phyloP scores from a whole-genome alignment of 2,113 vertebrate genomes.

The Onychorhynchus coronatus region DNA sequence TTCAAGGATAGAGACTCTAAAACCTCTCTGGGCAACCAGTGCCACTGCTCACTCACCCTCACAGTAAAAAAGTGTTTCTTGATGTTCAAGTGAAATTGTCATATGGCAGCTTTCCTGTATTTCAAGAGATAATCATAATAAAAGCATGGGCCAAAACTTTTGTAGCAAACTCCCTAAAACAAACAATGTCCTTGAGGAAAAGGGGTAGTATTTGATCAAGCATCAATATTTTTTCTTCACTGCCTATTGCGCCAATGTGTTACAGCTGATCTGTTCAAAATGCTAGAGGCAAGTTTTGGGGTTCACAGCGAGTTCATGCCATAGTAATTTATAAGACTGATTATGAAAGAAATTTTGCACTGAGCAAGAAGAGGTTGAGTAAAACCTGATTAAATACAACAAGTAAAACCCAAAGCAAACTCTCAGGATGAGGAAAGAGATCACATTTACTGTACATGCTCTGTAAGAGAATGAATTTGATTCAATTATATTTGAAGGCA shows the following conservation, averaged over 20 bases:
- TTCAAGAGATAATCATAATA: background rate
- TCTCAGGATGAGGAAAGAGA: background rate
- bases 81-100: background rate
- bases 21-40: background rate
- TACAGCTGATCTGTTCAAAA: background rate
- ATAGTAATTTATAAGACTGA: background rate
- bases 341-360: slow-evolving; percentile 1
- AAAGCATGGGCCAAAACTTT: background rate
- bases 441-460: background rate
- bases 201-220: background rate
- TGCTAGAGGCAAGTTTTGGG: background rate
- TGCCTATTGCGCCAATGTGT: background rate
- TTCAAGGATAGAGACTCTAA: background rate
- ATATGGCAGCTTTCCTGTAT: background rate
- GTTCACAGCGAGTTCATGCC: slow-evolving; percentile 32
- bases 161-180: background rate
- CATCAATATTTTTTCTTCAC: background rate
- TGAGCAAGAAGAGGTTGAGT: background rate
- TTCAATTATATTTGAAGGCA: too few relatives aligned
- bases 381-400: background rate
- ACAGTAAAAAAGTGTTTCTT: background rate
- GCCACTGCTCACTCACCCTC: background rate
- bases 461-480: background rate
- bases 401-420: background rate
- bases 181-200: background rate